These are phyloP conservation scores for Pentalonia nigronervosa DNA, from an alignment of 1,140 invertebrate genomes.

Conservation along the genomic window DNA sequence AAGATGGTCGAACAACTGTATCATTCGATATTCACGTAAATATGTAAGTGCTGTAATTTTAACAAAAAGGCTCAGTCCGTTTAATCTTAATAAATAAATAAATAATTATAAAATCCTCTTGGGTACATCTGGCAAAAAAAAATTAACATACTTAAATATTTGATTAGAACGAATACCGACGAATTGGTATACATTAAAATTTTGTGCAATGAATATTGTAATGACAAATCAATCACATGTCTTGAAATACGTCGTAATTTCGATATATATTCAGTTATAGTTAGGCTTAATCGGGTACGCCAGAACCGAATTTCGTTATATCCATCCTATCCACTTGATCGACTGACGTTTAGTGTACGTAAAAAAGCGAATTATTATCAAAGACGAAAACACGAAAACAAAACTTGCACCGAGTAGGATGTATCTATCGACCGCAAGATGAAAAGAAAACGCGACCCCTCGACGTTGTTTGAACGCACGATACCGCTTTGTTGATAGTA, in stretches of 20 bases:
- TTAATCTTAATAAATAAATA: no score
- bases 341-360: background rate
- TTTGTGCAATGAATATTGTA: background rate
- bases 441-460: slow-evolving; percentile 21
- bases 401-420: background rate
- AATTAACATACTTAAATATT: background rate
- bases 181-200: background rate
- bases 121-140: background rate
- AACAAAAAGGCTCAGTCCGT: no score
- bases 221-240: background rate
- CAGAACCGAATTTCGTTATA: background rate
- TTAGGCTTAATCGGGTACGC: background rate
- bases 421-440: background rate
- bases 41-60: no score
- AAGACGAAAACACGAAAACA: background rate
- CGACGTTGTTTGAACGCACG: background rate
- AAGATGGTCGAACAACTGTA: background rate
- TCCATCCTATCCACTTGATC: background rate
- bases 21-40: background rate
- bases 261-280: background rate
- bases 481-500: slow-evolving; percentile 17
- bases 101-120: no score
- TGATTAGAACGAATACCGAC: background rate
- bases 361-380: slow-evolving; percentile 11
- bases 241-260: background rate